A percentile compares a stretch with the other conserved stretches of the same genome.
Evolutionary conservation across 2,888 invertebrate species (phyloP).

Genomic region (Cotesia congregata): DNA sequence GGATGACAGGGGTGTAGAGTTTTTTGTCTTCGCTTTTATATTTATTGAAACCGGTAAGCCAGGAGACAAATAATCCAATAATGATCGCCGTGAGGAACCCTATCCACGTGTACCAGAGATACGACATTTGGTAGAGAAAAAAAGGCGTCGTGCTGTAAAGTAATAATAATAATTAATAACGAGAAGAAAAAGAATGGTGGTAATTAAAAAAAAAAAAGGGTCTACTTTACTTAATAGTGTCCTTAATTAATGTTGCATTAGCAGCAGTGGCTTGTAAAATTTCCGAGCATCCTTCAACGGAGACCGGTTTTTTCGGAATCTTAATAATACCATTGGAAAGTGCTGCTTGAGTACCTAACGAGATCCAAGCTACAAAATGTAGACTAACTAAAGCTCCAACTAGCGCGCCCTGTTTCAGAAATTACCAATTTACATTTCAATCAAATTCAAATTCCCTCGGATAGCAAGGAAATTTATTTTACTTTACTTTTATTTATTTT

Average conservation of each 20-base stretch:
- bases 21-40: constrained; percentile 75
- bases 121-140: constrained; percentile 79
- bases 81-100: constrained; percentile 78
- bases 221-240: constrained; percentile 52
- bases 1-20: constrained; percentile 77
- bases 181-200: constrained; percentile 20
- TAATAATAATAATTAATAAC: constrained; percentile 2
- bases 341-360: constrained; percentile 79
- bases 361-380: constrained; percentile 78
- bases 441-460: constrained; percentile 5
- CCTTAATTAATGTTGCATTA: constrained; percentile 57
- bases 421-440: constrained; percentile 32
- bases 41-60: constrained; percentile 77
- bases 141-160: constrained; percentile 74
- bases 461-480: background rate
- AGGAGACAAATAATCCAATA: constrained; percentile 79
- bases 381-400: constrained; percentile 77
- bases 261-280: constrained; percentile 52
- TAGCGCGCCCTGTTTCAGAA: constrained; percentile 74
- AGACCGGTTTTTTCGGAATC: constrained; percentile 76
- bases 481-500: background rate
- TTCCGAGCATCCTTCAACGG: constrained; percentile 73
- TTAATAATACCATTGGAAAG: constrained; percentile 77
- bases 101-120: constrained; percentile 84
- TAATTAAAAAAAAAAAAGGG: constrained; percentile 13